Evolutionary conservation across 1,140 invertebrate genomes (phyloP).

Genomic region (Trichoplusia ni): DNA sequence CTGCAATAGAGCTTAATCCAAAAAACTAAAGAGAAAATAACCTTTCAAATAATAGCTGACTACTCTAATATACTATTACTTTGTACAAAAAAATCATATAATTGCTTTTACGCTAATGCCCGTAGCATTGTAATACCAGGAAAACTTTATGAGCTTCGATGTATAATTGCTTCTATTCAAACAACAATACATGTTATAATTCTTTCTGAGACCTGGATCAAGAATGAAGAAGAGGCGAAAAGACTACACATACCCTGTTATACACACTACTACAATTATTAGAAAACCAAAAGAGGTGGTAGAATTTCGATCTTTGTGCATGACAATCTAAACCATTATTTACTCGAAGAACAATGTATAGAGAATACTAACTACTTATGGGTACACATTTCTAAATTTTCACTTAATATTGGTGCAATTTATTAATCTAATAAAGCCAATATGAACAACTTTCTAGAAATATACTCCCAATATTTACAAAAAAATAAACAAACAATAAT

Average conservation of each 20-base stretch:
- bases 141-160: neutral
- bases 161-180: neutral
- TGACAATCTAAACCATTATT: neutral
- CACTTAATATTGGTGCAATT: neutral
- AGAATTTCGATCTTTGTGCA: slow-evolving; percentile 2
- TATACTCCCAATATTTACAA: neutral
- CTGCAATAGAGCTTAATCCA: neutral
- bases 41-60: neutral
- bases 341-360: neutral
- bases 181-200: neutral
- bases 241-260: neutral
- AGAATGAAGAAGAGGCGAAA: neutral
- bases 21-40: slow-evolving; percentile 3
- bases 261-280: slow-evolving; percentile 3
- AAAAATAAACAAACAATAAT: neutral
- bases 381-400: slow-evolving; percentile 2
- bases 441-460: neutral
- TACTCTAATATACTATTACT: neutral
- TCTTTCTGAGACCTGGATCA: slow-evolving; percentile 3
- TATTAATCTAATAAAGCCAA: neutral
- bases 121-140: slow-evolving; percentile 1
- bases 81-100: neutral
- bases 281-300: neutral
- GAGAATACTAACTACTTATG: neutral
- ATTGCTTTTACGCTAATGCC: neutral